Percentiles rank a stretch among this genome's conserved stretches.
Evolutionary conservation across 1,140 invertebrate species (phyloP).

Genomic region (Phenacoccus solenopsis): DNA sequence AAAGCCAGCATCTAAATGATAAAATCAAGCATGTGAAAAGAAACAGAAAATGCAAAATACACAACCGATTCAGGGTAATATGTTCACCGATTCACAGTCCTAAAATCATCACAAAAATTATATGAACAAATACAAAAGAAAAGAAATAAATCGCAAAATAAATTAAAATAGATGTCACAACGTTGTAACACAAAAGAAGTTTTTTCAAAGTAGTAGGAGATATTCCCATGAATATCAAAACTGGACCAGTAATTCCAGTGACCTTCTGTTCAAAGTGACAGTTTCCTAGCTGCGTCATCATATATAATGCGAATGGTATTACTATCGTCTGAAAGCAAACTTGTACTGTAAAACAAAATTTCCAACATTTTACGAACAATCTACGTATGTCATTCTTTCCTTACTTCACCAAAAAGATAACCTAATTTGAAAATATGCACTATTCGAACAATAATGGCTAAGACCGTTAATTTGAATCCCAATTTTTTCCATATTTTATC

Average conservation of each 20-base stretch:
- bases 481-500: constrained; percentile 5
- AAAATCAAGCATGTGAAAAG: not conserved
- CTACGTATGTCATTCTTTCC: not conserved
- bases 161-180: not conserved
- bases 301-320: not conserved
- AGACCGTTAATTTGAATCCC: not conserved
- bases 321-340: not conserved
- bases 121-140: not conserved
- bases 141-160: constrained; percentile 7
- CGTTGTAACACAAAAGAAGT: not conserved
- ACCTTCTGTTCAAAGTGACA: not conserved
- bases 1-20: not conserved
- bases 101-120: not conserved
- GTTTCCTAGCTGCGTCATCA: not conserved
- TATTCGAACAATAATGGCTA: constrained; percentile 6
- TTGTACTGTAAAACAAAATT: not conserved
- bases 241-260: not conserved
- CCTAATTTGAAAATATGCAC: not conserved
- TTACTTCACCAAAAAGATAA: constrained; percentile 6
- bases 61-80: constrained; percentile 7
- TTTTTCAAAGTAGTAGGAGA: not conserved
- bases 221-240: not conserved
- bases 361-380: too few relatives aligned
- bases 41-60: not conserved
- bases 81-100: not conserved